A percentile compares a stretch with the other conserved stretches of the same genome.
Conservation (phyloP, 2,113 vertebrate genomes). For the Plectropomus leopardus region DNA sequence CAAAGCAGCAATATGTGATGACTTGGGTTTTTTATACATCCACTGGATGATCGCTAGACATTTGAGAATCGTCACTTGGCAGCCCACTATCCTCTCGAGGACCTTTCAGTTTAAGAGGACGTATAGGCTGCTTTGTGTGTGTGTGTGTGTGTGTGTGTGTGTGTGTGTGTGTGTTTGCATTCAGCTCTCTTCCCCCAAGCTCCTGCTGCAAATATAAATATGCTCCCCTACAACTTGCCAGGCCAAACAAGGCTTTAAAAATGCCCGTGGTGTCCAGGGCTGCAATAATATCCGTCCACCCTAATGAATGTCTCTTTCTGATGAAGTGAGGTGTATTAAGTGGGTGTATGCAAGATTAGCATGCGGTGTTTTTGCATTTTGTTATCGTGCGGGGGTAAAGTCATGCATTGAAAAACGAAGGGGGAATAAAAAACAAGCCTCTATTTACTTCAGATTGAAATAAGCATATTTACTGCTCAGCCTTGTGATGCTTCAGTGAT, state of each 20-base stretch:
- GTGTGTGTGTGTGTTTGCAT: conserved; percentile 6
- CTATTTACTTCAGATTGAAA: conserved; percentile 40
- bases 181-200: neutral
- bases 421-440: neutral
- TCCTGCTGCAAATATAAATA: conserved; percentile 21
- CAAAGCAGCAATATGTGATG: too few species aligned
- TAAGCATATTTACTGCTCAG: conserved; percentile 65
- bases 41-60: too few species aligned
- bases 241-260: conserved; percentile 42
- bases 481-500: conserved; percentile 61
- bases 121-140: neutral
- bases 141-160: conserved; percentile 14
- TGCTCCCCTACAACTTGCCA: neutral
- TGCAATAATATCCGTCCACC: conserved; percentile 31
- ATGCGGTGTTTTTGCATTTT: conserved; percentile 31
- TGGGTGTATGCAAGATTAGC: conserved; percentile 28
- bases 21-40: too few species aligned
- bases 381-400: conserved; percentile 13
- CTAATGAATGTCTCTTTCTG: conserved; percentile 38
- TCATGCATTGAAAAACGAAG: neutral
- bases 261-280: conserved; percentile 14
- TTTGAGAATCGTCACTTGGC: too few species aligned
- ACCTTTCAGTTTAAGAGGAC: neutral
- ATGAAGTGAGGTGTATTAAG: conserved; percentile 19
- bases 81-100: neutral